Conservation (phyloP, 2,797 vertebrate species). For the Tiaroga cobitis region DNA sequence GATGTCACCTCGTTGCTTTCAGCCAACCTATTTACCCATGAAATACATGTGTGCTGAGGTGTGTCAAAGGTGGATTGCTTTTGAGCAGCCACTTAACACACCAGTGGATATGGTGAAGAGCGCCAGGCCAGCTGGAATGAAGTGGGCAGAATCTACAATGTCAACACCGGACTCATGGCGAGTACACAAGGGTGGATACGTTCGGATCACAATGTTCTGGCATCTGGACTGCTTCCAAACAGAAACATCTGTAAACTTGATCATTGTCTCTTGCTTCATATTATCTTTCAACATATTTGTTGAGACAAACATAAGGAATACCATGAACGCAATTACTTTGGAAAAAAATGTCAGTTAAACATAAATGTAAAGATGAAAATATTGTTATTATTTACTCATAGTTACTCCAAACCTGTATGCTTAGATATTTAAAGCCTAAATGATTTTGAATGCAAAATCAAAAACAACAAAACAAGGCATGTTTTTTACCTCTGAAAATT, state of each 20-base stretch:
- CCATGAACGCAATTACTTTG: not conserved
- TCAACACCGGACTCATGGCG: constrained; percentile 35
- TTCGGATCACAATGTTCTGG: constrained; percentile 23
- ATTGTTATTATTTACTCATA: not conserved
- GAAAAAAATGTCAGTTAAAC: not conserved
- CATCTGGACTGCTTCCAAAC: constrained; percentile 18
- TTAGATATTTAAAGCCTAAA: not conserved
- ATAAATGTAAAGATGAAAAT: not conserved
- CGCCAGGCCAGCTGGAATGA: constrained; percentile 35
- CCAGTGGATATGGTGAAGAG: constrained; percentile 37
- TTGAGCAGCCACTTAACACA: constrained; percentile 55
- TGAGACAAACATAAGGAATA: not conserved
- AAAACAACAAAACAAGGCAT: not conserved
- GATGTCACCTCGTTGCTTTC: constrained; percentile 69
- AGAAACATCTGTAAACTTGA: not conserved
- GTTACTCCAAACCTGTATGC: not conserved
- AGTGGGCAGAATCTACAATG: constrained; percentile 47
- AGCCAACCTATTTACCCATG: constrained; percentile 64
- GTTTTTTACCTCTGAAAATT: not conserved
- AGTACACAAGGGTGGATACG: not conserved
- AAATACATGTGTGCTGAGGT: constrained; percentile 61
- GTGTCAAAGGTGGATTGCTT: constrained; percentile 60
- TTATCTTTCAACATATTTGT: not conserved
- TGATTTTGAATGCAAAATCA: not conserved
- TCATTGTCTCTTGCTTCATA: not conserved